Evolutionary conservation across 2,888 invertebrate species (phyloP), one percentile per base, ranked within the genome.

Genomic region (Oscheius onirici): DNA sequence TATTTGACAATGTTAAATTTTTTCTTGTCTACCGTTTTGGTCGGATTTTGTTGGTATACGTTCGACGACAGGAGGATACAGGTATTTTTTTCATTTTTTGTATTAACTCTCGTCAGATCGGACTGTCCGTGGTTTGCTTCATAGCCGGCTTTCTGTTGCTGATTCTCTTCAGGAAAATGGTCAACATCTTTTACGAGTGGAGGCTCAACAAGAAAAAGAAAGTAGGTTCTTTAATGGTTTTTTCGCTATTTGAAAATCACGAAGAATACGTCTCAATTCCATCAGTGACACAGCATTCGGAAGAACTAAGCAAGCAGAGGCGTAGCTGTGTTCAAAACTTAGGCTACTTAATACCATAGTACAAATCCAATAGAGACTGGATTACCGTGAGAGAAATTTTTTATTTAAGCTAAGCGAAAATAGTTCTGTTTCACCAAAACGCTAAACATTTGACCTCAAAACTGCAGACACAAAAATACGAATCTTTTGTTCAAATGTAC

Each of bases 141-240:
- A 26, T 68, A 8, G 1, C 51, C 24, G 68, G 68, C 15, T 26
- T 68, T n/a, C 17, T 70, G 2, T n/a, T 61, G 20, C 54, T 70
- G 15, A n/a, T 15, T n/a, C 24, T 70, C 17, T 13, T 5, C 10
- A 52, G 70, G 24, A 51, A 46, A 41, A 2, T 63, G 8, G 49
- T 63, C 17, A 63, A 63, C 43, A 24, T 10, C 13, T 54, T 44
- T 28, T 70, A 70, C 44, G 46, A 70, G 2, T 70, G 70, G 70
- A n/a, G 61, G 26, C 41, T 69, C 1, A 52, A 61, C 17, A 41
- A 41, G 22, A 61, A 70, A 54, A 61, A 58, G 28, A 69, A 43
- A 41, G 69, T 51, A 24, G n/a, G n/a, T 13, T 26, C 24, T 66
- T 54, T n/a, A 26, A 13, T 24, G 22, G 2, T 24, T 28, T 54